phyloP scores from a whole-genome alignment of 1,140 invertebrate species.

The Anastrepha obliqua region DNA sequence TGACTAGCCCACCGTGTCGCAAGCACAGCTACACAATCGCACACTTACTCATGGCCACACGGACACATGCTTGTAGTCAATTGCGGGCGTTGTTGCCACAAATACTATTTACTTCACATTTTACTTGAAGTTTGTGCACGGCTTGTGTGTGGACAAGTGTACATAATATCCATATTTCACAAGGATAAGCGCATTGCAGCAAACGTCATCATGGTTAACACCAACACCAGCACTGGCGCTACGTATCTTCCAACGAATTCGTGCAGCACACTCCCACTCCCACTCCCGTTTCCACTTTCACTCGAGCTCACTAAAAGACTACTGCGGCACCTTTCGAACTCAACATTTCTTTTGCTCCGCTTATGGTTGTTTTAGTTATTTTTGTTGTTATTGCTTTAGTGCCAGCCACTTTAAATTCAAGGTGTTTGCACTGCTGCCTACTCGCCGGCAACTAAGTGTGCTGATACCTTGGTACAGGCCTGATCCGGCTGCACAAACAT shows the following conservation, averaged over 20 bases:
- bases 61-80: not conserved
- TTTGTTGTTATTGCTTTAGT: not conserved
- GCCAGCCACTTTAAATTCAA: not conserved
- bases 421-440: not conserved
- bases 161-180: constrained; percentile 74
- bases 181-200: constrained; percentile 75
- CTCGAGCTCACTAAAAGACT: too few relatives aligned
- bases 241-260: not conserved
- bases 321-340: too few relatives aligned
- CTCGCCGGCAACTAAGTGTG: not conserved
- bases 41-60: not conserved
- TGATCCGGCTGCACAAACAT: not conserved
- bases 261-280: not conserved
- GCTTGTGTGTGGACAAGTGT: constrained; percentile 55
- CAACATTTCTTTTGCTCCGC: not conserved
- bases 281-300: too few relatives aligned
- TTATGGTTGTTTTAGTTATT: not conserved
- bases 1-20: not conserved
- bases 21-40: not conserved
- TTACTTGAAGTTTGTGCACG: not conserved
- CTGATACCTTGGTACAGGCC: not conserved
- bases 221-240: not conserved
- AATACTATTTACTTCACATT: not conserved
- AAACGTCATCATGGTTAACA: constrained; percentile 65
- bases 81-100: constrained; percentile 41